Evolutionary conservation across 2,888 invertebrate species (phyloP).

Genomic region (Sycophila texana): DNA sequence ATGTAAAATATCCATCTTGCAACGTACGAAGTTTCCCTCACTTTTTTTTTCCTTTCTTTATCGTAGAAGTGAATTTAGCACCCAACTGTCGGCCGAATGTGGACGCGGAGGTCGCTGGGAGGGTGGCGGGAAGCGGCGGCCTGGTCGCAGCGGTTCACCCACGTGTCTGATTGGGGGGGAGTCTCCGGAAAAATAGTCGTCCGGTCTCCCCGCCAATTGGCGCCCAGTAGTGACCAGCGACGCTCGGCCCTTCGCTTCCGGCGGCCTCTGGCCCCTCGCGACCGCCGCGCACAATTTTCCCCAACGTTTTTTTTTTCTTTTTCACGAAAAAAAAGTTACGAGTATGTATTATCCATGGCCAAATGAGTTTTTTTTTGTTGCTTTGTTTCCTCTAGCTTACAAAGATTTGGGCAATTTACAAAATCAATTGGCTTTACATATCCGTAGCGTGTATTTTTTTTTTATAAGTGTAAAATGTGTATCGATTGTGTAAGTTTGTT

Average conservation of each 20-base stretch:
- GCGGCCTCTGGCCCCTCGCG: too few relatives aligned
- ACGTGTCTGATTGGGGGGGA: conserved; percentile 39
- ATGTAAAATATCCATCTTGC: conserved; percentile 47
- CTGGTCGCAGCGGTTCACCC: conserved; percentile 25
- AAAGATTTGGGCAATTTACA: conserved; percentile 70
- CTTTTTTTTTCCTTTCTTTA: conserved; percentile 13
- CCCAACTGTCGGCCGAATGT: conserved; percentile 40
- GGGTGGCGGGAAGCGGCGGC: conserved; percentile 11
- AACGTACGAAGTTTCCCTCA: conserved; percentile 52
- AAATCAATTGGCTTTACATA: conserved; percentile 76
- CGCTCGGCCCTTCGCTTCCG: too few relatives aligned
- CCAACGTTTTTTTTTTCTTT: conserved; percentile 5
- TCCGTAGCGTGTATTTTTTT: conserved; percentile 72
- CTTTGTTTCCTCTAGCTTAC: conserved; percentile 27
- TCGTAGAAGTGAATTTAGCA: conserved; percentile 43
- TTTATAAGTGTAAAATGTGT: conserved; percentile 61
- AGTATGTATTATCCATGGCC: conserved; percentile 40
- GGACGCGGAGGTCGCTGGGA: conserved; percentile 14
- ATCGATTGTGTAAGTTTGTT: conserved; percentile 57
- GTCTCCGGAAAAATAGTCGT: not conserved
- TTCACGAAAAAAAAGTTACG: not conserved
- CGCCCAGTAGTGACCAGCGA: conserved; percentile 43
- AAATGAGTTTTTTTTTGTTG: conserved; percentile 49
- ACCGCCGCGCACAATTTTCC: too few relatives aligned
- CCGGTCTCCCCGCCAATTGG: conserved; percentile 56